Evolutionary conservation across 1,140 invertebrate species (phyloP), one percentile per base, ranked within the genome.

Genomic region (Dermatophagoides farinae): DNA sequence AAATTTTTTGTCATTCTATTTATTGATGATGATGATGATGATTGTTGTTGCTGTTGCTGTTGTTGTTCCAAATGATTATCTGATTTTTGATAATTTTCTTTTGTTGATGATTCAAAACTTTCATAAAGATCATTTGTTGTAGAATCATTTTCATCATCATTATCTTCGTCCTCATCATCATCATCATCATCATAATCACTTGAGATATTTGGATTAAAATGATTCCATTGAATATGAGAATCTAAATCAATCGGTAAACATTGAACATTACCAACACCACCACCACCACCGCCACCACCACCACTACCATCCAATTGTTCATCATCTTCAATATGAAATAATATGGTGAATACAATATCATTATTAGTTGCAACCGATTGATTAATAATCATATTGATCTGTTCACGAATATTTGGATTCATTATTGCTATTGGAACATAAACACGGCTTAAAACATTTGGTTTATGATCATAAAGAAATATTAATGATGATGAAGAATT

Each of bases 351-450:
- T 10, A 38, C 46, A 16, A 65, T 9, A 61, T 23, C 12, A 64
- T 41, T 20, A 39, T 55, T 16, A 49, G n/a, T 55, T 47, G 20
- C 10, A 31, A 53, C 55, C 38, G 41, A 44, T 31, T 40, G 47
- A 53, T 52, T 52, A 14, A 65, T 49, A 20, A 52, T 64, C 39
- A 54, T 58, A n/a, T 46, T 51, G 5, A 63, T 49, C 1, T 57
- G 41, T 18, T 63, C 61, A 4, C 64, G 55, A 41, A 60, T 23
- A 11, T 18, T 41, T n/a, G 14, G 40, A 41, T 20, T 11, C 23
- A 65, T 38, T 14, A 49, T 46, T 25, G 44, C 25, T 14, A 65
- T 51, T 4, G 64, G 64, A 22, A 65, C 47, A 20, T 60, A 43
- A 31, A 64, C 61, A n/a, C 58, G 58, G 50, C 18, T 50, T 14